phyloP scores from a whole-genome alignment of 2,888 invertebrate species.

The Coelopa pilipes region DNA sequence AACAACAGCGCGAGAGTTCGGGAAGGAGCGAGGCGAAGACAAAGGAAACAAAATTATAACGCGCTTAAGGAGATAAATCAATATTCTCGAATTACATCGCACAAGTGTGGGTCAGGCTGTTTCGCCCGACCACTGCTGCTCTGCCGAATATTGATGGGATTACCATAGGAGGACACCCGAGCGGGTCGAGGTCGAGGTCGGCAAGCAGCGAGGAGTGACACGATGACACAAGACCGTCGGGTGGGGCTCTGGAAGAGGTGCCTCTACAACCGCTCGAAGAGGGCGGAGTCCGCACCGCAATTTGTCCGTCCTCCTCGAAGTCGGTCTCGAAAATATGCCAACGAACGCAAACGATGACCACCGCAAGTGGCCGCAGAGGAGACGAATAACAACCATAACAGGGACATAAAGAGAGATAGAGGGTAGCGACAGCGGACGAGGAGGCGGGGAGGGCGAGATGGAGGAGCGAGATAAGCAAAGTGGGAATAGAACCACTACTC shows the following conservation, averaged over 20 bases:
- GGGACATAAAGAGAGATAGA: not conserved
- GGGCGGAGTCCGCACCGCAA: too few relatives aligned
- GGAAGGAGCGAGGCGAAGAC: not conserved
- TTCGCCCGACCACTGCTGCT: too few relatives aligned
- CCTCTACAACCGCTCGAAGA: too few relatives aligned
- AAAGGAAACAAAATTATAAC: conserved; percentile 18
- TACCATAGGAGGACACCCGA: not conserved
- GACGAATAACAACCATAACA: not conserved
- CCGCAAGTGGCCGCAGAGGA: not conserved
- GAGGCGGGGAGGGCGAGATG: not conserved
- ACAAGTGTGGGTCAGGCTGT: conserved; percentile 15
- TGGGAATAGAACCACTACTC: not conserved
- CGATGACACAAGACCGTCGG: not conserved
- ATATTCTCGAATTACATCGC: conserved; percentile 29
- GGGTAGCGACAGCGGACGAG: too few relatives aligned
- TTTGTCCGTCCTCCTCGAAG: too few relatives aligned
- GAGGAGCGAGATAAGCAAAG: not conserved
- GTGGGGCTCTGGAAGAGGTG: too few relatives aligned
- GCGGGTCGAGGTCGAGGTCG: not conserved
- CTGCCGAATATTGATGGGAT: not conserved
- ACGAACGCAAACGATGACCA: not conserved
- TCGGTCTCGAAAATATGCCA: not conserved
- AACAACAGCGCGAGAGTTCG: not conserved
- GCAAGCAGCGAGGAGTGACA: not conserved
- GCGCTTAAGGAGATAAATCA: conserved; percentile 24